These are phyloP conservation scores for Acrocephalus kingi DNA, from an alignment of 2,113 vertebrate genomes.

Conservation along the genomic window DNA sequence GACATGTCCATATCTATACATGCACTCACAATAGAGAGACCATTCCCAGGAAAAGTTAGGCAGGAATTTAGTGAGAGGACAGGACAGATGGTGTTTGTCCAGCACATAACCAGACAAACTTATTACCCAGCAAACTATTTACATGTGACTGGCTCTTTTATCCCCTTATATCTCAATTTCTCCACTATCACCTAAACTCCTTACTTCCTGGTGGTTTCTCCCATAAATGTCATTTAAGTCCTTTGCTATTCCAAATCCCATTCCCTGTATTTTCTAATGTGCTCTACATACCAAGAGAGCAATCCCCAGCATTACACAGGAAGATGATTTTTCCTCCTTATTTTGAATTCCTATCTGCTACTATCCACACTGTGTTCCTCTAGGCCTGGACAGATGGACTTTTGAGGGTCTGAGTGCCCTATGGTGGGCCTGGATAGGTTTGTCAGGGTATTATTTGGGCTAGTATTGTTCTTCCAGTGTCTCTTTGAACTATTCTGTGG, in stretches of 20 bases:
- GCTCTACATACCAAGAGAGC: not conserved
- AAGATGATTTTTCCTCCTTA: not conserved
- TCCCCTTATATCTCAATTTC: not conserved
- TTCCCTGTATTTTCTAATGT: not conserved
- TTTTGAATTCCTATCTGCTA: not conserved
- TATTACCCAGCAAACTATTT: not conserved
- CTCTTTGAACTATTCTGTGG: not conserved
- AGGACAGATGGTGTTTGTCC: not conserved
- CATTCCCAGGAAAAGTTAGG: not conserved
- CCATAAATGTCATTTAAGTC: not conserved
- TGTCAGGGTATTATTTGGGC: not conserved
- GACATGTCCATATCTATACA: accelerated
- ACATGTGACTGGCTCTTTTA: not conserved
- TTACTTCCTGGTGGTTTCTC: not conserved
- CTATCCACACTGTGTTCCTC: not conserved
- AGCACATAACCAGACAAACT: not conserved
- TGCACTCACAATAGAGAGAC: not conserved
- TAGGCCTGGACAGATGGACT: not conserved
- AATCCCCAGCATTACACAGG: not conserved
- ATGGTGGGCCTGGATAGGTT: not conserved
- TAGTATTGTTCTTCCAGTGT: not conserved
- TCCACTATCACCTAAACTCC: not conserved
- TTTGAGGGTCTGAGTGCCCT: not conserved
- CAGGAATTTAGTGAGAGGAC: not conserved
- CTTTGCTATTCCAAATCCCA: not conserved